phyloP scores from a whole-genome alignment of 2,797 vertebrate genomes.

The Sebastes cheni region DNA sequence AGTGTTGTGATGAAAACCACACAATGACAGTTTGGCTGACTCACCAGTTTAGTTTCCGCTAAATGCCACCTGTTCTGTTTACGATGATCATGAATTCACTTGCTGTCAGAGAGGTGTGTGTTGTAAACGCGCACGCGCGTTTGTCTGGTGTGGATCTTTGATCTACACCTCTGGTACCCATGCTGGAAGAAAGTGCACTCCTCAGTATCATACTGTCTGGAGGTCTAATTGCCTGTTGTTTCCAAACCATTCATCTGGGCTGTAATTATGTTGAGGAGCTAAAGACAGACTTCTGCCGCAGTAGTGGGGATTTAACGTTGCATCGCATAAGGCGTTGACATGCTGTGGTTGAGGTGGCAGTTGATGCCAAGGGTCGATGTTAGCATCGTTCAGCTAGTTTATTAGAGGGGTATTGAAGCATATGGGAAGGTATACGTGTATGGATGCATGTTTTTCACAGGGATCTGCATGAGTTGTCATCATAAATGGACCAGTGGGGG shows the following conservation, averaged over 20 bases:
- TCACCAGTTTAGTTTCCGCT: slow-evolving; percentile 5
- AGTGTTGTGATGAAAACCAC: slow-evolving; percentile 5
- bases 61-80: slow-evolving; percentile 60
- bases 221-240: slow-evolving; percentile 77
- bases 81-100: slow-evolving; percentile 36
- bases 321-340: slow-evolving; percentile 37
- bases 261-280: slow-evolving; percentile 75
- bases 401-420: background rate
- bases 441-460: slow-evolving; percentile 1
- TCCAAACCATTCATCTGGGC: slow-evolving; percentile 69
- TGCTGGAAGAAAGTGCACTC: slow-evolving; percentile 56
- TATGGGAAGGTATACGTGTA: background rate
- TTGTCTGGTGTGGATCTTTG: slow-evolving; percentile 61
- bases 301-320: slow-evolving; percentile 33
- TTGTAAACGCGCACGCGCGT: slow-evolving; percentile 34
- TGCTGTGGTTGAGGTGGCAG: slow-evolving; percentile 20
- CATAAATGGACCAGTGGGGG: background rate
- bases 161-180: slow-evolving; percentile 41
- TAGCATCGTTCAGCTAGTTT: slow-evolving; percentile 8
- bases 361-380: slow-evolving; percentile 17
- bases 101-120: slow-evolving; percentile 15
- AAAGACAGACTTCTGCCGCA: slow-evolving; percentile 63
- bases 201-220: slow-evolving; percentile 63
- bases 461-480: slow-evolving; percentile 18
- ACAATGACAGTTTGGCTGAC: slow-evolving; percentile 15